These are phyloP conservation scores for Chondrilla cf. caribensis DNA, from an alignment of 37 sponge, comb jelly and placozoan species.

Conservation along the genomic window DNA sequence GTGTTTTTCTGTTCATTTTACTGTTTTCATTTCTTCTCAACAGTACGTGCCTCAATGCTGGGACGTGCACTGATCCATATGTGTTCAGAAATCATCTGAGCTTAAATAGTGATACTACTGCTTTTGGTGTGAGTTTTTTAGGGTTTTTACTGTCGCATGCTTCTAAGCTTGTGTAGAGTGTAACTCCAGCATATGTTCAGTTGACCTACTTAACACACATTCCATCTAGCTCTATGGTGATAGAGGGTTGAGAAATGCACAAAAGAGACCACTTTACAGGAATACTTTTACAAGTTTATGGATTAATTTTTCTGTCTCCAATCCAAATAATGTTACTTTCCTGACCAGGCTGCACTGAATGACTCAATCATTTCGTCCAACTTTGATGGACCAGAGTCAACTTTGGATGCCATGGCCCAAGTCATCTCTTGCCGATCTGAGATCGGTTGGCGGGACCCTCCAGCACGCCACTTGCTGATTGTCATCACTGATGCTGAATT, in stretches of 20 bases:
- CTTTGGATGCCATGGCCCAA: constrained; percentile 90
- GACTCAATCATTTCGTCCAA: constrained; percentile 62
- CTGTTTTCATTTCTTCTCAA: background rate
- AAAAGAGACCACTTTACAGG: too few relatives aligned
- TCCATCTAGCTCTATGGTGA: too few relatives aligned
- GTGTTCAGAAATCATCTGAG: background rate
- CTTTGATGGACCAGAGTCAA: constrained; percentile 87
- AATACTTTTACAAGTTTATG: too few relatives aligned
- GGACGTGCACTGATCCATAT: background rate
- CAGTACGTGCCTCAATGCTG: background rate
- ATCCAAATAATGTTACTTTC: too few relatives aligned
- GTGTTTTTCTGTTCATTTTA: too few relatives aligned
- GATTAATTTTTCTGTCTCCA: too few relatives aligned
- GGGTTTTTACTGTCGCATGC: too few relatives aligned
- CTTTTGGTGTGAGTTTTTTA: background rate
- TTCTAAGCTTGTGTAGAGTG: too few relatives aligned
- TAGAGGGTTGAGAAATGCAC: too few relatives aligned
- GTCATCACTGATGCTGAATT: constrained; percentile 83
- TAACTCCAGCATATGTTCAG: too few relatives aligned
- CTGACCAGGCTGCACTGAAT: constrained; percentile 45
- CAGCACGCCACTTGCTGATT: constrained; percentile 70
- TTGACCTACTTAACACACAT: too few relatives aligned
- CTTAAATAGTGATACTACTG: background rate
- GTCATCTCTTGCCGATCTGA: constrained; percentile 71
- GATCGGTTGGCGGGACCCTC: constrained; percentile 86